Evolutionary conservation across 2,113 vertebrate genomes (phyloP).

Genomic region (Ceyx margarethae): DNA sequence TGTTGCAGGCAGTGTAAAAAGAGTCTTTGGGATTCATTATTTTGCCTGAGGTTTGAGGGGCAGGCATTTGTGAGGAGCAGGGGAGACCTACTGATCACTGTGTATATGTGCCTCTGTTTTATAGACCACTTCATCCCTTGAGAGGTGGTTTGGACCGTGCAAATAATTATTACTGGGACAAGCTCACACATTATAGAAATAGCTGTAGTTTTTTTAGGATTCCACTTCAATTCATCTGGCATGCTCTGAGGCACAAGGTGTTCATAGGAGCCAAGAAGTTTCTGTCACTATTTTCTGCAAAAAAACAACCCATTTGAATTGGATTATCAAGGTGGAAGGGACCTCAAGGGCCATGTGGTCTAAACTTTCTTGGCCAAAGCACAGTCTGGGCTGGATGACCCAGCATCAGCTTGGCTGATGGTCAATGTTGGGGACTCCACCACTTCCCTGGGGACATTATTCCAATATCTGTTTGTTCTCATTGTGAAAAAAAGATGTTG

Average conservation of each 20-base stretch:
- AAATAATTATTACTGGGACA: neutral
- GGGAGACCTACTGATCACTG: neutral
- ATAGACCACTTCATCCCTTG: neutral
- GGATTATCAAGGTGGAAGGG: neutral
- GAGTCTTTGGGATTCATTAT: accelerated
- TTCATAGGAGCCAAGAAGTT: neutral
- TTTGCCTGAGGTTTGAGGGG: neutral
- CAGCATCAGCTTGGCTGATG: neutral
- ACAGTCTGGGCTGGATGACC: neutral
- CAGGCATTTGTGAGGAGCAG: neutral
- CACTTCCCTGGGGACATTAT: neutral
- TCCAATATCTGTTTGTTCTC: neutral
- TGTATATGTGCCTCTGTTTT: neutral
- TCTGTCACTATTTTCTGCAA: neutral
- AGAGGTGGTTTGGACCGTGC: neutral
- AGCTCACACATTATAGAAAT: neutral
- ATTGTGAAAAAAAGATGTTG: neutral
- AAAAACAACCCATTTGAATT: neutral
- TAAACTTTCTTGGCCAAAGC: neutral
- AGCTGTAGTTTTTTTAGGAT: neutral
- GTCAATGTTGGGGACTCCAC: neutral
- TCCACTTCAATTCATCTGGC: neutral
- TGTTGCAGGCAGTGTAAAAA: neutral
- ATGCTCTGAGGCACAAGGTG: neutral
- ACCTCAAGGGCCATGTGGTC: neutral